Evolutionary conservation across 2,113 vertebrate genomes (phyloP), one percentile per base, ranked within the genome.

Genomic region (Albula glossodonta): DNA sequence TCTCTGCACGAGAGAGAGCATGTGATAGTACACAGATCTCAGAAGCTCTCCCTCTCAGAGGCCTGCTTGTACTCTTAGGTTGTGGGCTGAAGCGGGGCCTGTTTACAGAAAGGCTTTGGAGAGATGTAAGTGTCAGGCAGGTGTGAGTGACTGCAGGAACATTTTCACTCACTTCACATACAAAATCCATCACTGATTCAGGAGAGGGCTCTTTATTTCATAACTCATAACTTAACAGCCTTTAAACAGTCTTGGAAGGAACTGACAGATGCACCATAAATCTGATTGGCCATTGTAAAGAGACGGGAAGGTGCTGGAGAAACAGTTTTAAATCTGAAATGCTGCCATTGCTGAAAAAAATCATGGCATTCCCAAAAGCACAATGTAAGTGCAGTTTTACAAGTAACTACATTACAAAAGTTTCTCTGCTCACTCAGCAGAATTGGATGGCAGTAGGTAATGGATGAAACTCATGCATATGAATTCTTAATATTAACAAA

Each of bases 41-140:
- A 31, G 8, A 74, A 22, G 6, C 22, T 2, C 70, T 74, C 70
- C 60, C 60, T 74, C 22, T 74, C 22, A 31, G n/a, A 74, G 2
- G 22, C 25, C n/a, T 74, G 70, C n/a, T 31, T 8, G n/a, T 11
- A 25, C 22, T 74, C 70, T 22, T 66, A 3, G 10, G 63, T 8
- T 8, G 3, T 70, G 63, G 22, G 8, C 8, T 31, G 70, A 8
- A 74, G 22, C 9, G 70, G 8, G 70, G 70, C 70, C 70, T 74
- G 70, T 74, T 74, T 74, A 31, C 70, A 31, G 70, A 74, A 74
- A 74, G n/a, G 70, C 70, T 74, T 74, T 74, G 70, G 70, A 74
- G 70, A 19, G n/a, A 74, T 74, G 70, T 74, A 5, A 10, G 22
- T 74, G 70, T 74, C 70, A 74, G 70, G 70, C 70, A 31, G 70